Evolutionary conservation across 1,140 invertebrate species (phyloP).

Genomic region (Drosophila kurseongensis): DNA sequence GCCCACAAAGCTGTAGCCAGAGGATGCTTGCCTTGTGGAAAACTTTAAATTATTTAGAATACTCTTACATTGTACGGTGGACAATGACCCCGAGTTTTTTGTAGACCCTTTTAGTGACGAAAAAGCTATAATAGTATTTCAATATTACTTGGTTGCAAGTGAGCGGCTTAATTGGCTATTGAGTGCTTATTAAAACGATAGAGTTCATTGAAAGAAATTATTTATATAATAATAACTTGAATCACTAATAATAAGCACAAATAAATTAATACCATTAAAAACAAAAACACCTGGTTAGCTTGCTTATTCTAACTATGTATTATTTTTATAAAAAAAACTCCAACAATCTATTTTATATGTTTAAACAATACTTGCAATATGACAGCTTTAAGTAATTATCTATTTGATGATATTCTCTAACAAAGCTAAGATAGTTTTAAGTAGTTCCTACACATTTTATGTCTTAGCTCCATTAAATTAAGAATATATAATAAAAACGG

Average conservation of each 20-base stretch:
- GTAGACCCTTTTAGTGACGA: background rate
- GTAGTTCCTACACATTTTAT: background rate
- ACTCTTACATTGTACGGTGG: conserved; percentile 43
- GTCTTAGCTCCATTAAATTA: background rate
- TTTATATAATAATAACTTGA: too few relatives aligned
- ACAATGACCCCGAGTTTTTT: conserved; percentile 4
- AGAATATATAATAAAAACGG: background rate
- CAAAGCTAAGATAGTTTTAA: background rate
- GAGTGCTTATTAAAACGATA: too few relatives aligned
- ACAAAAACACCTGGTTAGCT: too few relatives aligned
- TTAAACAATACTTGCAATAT: too few relatives aligned
- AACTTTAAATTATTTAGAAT: conserved; percentile 77
- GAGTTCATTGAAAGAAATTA: too few relatives aligned
- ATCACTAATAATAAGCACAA: too few relatives aligned
- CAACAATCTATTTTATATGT: too few relatives aligned
- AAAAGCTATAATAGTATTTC: conserved; percentile 12
- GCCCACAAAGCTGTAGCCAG: conserved; percentile 52
- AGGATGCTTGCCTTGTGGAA: conserved; percentile 40
- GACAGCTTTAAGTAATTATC: background rate
- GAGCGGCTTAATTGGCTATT: too few relatives aligned
- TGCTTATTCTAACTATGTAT: too few relatives aligned
- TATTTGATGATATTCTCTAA: background rate
- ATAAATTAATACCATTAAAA: too few relatives aligned
- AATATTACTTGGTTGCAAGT: background rate
- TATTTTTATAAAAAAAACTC: too few relatives aligned